Percentiles rank a stretch among this genome's conserved stretches.
phyloP scores from a whole-genome alignment of 1,140 invertebrate species.

The Drosophila persimilis region DNA sequence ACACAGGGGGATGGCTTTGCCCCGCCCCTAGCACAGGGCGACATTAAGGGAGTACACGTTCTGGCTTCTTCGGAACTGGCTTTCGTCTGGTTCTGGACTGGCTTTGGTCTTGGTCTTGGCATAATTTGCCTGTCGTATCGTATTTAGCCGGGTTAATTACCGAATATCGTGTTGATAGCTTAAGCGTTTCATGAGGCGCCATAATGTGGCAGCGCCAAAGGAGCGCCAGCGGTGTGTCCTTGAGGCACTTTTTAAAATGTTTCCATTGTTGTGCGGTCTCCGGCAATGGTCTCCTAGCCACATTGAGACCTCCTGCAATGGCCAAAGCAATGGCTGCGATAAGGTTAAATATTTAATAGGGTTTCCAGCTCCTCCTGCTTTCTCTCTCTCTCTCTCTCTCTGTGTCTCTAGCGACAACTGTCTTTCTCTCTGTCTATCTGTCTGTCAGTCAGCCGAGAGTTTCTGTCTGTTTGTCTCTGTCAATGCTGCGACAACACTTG shows the following conservation, averaged over 20 bases:
- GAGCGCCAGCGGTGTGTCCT: conserved; percentile 26
- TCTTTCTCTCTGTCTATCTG: conserved; percentile 28
- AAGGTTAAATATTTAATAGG: conserved; percentile 78
- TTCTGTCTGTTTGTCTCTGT: conserved; percentile 40
- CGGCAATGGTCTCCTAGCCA: conserved; percentile 7
- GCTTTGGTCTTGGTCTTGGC: conserved; percentile 18
- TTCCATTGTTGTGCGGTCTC: conserved; percentile 45
- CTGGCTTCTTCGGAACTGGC: conserved; percentile 19
- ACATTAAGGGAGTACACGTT: conserved; percentile 65
- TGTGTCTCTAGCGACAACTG: conserved; percentile 48
- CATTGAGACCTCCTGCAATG: conserved; percentile 40
- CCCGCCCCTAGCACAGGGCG: conserved; percentile 10
- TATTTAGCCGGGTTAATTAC: conserved; percentile 79
- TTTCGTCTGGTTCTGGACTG: conserved; percentile 30
- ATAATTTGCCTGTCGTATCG: conserved; percentile 67
- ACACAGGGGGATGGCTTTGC: background rate
- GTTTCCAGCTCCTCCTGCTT: conserved; percentile 19
- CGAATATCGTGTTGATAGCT: conserved; percentile 78
- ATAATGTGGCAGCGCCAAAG: conserved; percentile 43
- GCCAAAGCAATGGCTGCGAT: conserved; percentile 61
- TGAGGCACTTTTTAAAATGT: conserved; percentile 58
- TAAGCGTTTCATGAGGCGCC: conserved; percentile 73
- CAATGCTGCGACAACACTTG: conserved; percentile 50
- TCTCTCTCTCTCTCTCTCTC: conserved; percentile 9
- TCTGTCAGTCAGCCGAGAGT: conserved; percentile 2